Evolutionary conservation across 2,888 invertebrate species (phyloP), one percentile per base, ranked within the genome.

Genomic region (Phortica magna): DNA sequence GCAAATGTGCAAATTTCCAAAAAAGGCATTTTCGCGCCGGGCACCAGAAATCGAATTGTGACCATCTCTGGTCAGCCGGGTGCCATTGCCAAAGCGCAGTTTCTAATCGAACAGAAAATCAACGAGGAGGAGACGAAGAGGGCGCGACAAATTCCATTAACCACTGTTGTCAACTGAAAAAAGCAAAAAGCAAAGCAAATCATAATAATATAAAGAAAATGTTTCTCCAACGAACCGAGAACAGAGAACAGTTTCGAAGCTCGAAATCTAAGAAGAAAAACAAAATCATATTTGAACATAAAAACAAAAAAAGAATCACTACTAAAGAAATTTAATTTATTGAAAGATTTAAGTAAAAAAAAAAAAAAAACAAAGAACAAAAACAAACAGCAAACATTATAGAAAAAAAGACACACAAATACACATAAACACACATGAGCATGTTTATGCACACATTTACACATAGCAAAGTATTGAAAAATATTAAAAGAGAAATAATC

Each of bases 1-100:
- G 98, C 98, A 93, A 98, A 96, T 94, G 98, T 99, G 93, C 98
- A 98, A 94, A 98, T 99, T 93, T 98, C 98, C 88, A 98, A 98
- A 95, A 98, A 98, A 94, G 98, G 98, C 92, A 97, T 97, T 91
- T 98, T 97, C 94, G 97, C 98, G 90, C 98, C 98, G 84, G 98
- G 98, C 93, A 98, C 98, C 85, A 96, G 98, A 92, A 98, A 98
- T 94, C 96, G 98, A 91, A 97, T 98, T 93, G 98, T 98, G 86
- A 98, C 98, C 93, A 98, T 98, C 93, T 96, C 96, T 90, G 98
- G 98, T 93, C 95, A 95, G 90, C 95, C 95, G 90, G 95, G 95
- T 93, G 96, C 97, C 93, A 98, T 98, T 93, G 94, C 94, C 92
- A 96, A 96, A 93, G 98, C 98, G 92, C 96, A 97, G 93, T 97